Conservation (phyloP, 2,888 invertebrate genomes). For the Chaitophorus viminalis region DNA sequence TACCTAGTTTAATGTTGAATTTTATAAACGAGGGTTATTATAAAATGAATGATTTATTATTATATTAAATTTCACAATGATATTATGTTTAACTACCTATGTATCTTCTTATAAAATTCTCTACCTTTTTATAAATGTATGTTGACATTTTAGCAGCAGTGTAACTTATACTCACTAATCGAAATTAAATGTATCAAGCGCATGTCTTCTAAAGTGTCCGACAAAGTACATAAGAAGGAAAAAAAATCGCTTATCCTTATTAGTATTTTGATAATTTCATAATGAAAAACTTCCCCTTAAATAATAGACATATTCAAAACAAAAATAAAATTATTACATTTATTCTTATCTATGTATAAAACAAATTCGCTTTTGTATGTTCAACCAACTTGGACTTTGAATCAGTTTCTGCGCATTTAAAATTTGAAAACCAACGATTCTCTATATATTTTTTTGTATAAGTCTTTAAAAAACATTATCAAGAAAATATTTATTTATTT, state of each 20-base stretch:
- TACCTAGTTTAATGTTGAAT: too few relatives aligned
- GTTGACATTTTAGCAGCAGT: background rate
- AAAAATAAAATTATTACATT: constrained; percentile 11
- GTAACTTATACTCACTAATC: background rate
- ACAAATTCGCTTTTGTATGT: constrained; percentile 16
- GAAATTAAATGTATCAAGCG: too few relatives aligned
- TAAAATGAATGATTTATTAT: too few relatives aligned
- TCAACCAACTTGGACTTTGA: background rate
- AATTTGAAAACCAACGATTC: background rate
- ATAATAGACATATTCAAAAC: constrained; percentile 4
- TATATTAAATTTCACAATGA: too few relatives aligned
- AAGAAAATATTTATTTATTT: too few relatives aligned
- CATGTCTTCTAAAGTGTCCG: too few relatives aligned
- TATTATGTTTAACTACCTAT: too few relatives aligned
- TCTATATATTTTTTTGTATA: background rate
- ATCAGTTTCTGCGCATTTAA: background rate
- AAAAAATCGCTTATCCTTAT: too few relatives aligned
- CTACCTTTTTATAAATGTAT: background rate
- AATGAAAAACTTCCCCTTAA: constrained; percentile 23
- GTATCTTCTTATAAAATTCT: background rate
- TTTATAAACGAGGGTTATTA: too few relatives aligned
- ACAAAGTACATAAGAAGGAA: too few relatives aligned
- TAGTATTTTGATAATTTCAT: constrained; percentile 18
- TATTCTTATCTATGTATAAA: background rate
- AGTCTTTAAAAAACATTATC: too few relatives aligned